Percentiles rank a stretch among this genome's conserved stretches.
These are phyloP conservation scores for Ellobius talpinus DNA, from an alignment of 2,113 vertebrate species.

Conservation along the genomic window DNA sequence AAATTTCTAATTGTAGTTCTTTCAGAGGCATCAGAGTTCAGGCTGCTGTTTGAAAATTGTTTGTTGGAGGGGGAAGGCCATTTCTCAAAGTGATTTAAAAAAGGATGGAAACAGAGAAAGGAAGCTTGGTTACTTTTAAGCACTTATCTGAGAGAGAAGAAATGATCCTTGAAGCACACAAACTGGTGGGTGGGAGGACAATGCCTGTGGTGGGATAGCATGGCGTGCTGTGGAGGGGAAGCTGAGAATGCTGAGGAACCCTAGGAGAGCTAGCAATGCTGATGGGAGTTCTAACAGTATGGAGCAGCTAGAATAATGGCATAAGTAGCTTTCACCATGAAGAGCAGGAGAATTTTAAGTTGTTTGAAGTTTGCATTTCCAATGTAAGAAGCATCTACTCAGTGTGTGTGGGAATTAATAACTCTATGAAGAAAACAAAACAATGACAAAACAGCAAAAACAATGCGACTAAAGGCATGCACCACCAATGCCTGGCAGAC, in stretches of 20 bases:
- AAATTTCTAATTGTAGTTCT: neutral
- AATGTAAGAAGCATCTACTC: neutral
- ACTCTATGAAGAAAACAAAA: neutral
- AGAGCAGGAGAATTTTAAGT: neutral
- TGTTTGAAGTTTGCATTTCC: neutral
- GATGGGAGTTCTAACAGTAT: neutral
- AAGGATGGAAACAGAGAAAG: neutral
- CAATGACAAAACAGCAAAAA: neutral
- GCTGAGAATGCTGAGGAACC: fast-evolving
- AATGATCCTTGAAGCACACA: neutral
- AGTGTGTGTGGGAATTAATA: neutral
- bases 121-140: neutral
- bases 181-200: neutral
- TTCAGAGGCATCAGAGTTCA: neutral
- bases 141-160: neutral
- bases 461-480: neutral
- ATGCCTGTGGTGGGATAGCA: no score
- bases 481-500: no score
- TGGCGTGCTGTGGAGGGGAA: neutral
- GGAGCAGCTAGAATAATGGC: neutral
- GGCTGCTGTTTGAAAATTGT: neutral
- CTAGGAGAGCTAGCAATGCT: neutral
- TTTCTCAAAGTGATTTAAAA: neutral
- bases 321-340: neutral
- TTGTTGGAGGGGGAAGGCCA: neutral